Evolutionary conservation across 2,888 invertebrate species (phyloP).

Genomic region (Drosophila differens): DNA sequence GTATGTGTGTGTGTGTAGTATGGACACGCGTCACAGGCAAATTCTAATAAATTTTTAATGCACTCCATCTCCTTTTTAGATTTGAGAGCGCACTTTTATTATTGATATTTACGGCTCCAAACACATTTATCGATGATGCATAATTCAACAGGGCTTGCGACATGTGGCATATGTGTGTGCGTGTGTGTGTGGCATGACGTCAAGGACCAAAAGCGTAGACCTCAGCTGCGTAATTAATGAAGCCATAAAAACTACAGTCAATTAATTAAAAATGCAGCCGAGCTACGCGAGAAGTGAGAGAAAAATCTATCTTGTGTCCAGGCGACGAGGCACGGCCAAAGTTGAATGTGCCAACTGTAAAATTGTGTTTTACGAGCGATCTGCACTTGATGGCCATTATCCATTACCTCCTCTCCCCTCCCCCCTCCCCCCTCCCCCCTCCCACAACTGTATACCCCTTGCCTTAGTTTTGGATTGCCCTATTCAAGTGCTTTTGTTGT

Average conservation of each 20-base stretch:
- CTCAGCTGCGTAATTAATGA: conserved; percentile 79
- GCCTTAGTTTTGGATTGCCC: conserved; percentile 33
- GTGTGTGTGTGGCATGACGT: conserved; percentile 57
- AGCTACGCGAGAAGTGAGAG: conserved; percentile 18
- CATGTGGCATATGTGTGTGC: conserved; percentile 55
- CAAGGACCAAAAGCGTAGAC: conserved; percentile 63
- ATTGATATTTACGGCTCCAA: conserved; percentile 78
- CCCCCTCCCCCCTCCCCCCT: neutral
- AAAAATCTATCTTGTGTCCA: conserved; percentile 43
- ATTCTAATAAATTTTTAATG: conserved; percentile 84
- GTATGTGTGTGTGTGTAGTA: neutral
- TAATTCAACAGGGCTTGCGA: conserved; percentile 64
- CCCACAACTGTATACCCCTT: neutral
- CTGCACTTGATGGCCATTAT: conserved; percentile 77
- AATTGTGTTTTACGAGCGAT: conserved; percentile 80
- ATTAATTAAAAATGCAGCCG: conserved; percentile 83
- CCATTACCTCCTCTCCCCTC: conserved; percentile 28
- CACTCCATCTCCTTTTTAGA: conserved; percentile 46
- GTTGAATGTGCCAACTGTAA: conserved; percentile 75
- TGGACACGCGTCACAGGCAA: conserved; percentile 77
- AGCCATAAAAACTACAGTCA: conserved; percentile 83
- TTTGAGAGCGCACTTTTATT: conserved; percentile 76
- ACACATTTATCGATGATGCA: conserved; percentile 70
- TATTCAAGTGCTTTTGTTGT: conserved; percentile 45
- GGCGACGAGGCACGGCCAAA: conserved; percentile 36